Percentiles rank a stretch among this genome's conserved stretches.
Conservation (phyloP, 2,888 invertebrate genomes). For the Ormyrus pomaceus region DNA sequence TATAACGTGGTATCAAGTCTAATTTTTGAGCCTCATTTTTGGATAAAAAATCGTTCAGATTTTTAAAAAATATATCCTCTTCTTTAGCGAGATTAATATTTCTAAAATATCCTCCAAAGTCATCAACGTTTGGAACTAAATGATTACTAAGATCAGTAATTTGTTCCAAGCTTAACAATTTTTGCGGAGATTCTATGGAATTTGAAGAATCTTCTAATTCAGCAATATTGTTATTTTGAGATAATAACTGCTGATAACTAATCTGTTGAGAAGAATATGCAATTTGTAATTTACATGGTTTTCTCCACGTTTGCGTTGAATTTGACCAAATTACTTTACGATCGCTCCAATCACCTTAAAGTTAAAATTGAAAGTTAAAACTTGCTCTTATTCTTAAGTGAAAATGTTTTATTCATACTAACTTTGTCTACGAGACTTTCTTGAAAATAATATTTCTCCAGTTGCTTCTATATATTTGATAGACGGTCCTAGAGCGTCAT, state of each 20-base stretch:
- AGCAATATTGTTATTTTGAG: conserved; percentile 26
- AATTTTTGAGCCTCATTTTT: conserved; percentile 39
- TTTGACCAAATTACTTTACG: conserved; percentile 55
- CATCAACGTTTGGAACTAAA: conserved; percentile 58
- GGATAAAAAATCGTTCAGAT: conserved; percentile 57
- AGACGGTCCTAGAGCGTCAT: conserved; percentile 28
- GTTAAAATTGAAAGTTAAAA: not conserved
- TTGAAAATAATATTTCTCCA: conserved; percentile 65
- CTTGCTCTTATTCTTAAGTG: conserved; percentile 9
- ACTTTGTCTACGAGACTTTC: conserved; percentile 60
- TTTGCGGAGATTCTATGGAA: conserved; percentile 44
- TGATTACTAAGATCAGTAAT: conserved; percentile 58
- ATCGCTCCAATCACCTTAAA: conserved; percentile 60
- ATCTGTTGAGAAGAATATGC: conserved; percentile 75
- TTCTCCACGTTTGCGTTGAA: conserved; percentile 79
- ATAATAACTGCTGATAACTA: not conserved
- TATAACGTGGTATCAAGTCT: conserved; percentile 56
- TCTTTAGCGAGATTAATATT: conserved; percentile 59
- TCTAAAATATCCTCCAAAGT: conserved; percentile 62
- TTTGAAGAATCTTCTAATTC: conserved; percentile 5
- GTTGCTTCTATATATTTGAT: conserved; percentile 57
- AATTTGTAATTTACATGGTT: conserved; percentile 81
- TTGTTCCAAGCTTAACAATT: conserved; percentile 61
- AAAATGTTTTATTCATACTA: conserved; percentile 18
- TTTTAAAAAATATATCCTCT: conserved; percentile 61